A percentile compares a stretch with the other conserved stretches of the same genome.
Evolutionary conservation across 1,140 invertebrate genomes (phyloP).

Genomic region (Mya arenaria): DNA sequence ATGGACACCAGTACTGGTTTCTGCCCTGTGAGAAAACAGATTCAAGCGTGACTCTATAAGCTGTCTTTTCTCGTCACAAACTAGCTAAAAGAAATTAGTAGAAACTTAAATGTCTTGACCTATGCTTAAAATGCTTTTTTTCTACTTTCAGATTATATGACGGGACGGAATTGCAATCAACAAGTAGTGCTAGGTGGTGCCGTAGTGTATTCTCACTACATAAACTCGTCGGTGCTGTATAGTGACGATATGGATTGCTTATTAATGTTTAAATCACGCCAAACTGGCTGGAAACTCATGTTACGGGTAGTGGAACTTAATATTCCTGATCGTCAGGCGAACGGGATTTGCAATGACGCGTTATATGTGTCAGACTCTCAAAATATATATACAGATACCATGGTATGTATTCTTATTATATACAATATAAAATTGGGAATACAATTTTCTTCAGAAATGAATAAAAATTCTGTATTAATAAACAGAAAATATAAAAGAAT

Average conservation of each 20-base stretch:
- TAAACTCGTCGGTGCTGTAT: constrained; percentile 62
- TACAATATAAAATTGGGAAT: too few relatives aligned
- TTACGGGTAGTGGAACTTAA: constrained; percentile 74
- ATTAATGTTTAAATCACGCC: constrained; percentile 74
- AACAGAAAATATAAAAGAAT: too few relatives aligned
- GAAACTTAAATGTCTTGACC: too few relatives aligned
- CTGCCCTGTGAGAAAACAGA: too few relatives aligned
- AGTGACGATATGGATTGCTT: constrained; percentile 68
- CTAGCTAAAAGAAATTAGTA: too few relatives aligned
- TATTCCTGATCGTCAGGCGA: constrained; percentile 72
- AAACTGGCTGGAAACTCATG: constrained; percentile 76
- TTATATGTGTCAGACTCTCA: constrained; percentile 76
- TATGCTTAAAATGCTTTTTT: too few relatives aligned
- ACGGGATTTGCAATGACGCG: constrained; percentile 78
- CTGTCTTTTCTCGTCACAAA: too few relatives aligned
- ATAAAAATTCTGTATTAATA: too few relatives aligned
- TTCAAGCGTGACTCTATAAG: too few relatives aligned
- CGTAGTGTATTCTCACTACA: constrained; percentile 73
- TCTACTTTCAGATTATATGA: constrained; percentile 77
- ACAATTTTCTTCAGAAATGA: too few relatives aligned
- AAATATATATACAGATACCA: constrained; percentile 65
- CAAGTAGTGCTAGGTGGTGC: constrained; percentile 73
- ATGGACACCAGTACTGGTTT: too few relatives aligned
- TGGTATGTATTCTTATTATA: constrained; percentile 65
- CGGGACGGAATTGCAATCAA: constrained; percentile 71